Evolutionary conservation across 2,888 invertebrate species (phyloP), one percentile per base, ranked within the genome.

Genomic region (Neoascia interrupta): DNA sequence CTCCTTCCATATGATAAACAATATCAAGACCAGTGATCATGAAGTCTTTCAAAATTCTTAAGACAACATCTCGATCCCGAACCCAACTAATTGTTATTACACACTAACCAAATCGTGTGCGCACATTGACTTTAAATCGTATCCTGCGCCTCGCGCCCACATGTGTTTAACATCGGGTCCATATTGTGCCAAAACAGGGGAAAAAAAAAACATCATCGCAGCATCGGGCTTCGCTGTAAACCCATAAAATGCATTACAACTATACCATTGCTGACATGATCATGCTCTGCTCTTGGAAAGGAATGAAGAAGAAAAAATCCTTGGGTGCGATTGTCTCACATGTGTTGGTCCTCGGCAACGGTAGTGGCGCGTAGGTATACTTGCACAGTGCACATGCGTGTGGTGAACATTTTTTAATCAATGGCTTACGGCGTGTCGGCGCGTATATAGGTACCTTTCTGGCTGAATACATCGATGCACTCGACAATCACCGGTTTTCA

Each of bases 141-240:
- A 72, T 72, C 64, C 53, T 72, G 70, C 56, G 63, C 56, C n/a
- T 31, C 70, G 64, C 51, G 54, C 58, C 64, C 64, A 79, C 79
- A 79, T 79, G 73, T 79, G 79, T 79, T 79, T 15, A 37, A 31
- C 79, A 79, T 79, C 79, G 61, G 79, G 73, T 79, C 73, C 79
- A 73, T 61, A 73, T 68, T 79, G 73, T 56, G 66, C 73, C 73
- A 72, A 73, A 74, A 31, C 8, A 31, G n/a, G n/a, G n/a, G n/a
- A n/a, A n/a, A n/a, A n/a, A n/a, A n/a, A 69, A 53, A 41, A 51
- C 69, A 60, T 60, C 61, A 70, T 53, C 69, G 21, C 23, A 68
- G 18, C 54, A 60, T 54, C 54, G 34, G 49, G 47, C 51, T 45
- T 39, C 45, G 45, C 45, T 47, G 70, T 47, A 70, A 51, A 53